Evolutionary conservation across 2,797 vertebrate genomes (phyloP).

Genomic region (Lates japonicus): DNA sequence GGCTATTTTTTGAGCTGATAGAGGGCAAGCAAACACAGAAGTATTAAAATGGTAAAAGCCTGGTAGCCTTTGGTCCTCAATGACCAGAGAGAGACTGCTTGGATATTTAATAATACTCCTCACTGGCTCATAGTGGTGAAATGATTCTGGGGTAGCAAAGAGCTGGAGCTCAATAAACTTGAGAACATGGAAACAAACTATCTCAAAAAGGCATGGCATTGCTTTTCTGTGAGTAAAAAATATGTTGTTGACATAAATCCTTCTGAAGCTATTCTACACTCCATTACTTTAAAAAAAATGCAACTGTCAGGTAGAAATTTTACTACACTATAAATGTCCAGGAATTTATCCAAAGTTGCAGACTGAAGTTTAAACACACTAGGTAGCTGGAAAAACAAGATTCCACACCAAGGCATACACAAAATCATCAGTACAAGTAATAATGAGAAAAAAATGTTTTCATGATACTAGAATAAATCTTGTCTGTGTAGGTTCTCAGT

Average conservation of each 20-base stretch:
- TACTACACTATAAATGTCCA: not conserved
- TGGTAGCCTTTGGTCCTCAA: slow-evolving; percentile 49
- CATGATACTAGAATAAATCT: too few relatives aligned
- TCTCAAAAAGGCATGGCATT: not conserved
- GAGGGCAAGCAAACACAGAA: slow-evolving; percentile 54
- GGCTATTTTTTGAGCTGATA: slow-evolving; percentile 41
- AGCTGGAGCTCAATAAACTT: slow-evolving; percentile 14
- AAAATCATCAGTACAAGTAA: not conserved
- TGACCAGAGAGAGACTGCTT: slow-evolving; percentile 23
- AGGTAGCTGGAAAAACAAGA: not conserved
- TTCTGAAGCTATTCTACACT: not conserved
- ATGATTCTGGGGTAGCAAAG: slow-evolving; percentile 10
- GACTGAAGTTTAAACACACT: too few relatives aligned
- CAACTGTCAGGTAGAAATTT: not conserved
- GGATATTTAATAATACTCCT: slow-evolving; percentile 50
- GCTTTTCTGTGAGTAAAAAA: slow-evolving; percentile 3
- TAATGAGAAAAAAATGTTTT: not conserved
- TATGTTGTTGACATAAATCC: slow-evolving; percentile 25
- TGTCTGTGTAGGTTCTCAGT: too few relatives aligned
- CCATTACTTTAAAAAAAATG: not conserved
- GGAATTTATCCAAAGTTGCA: slow-evolving; percentile 1
- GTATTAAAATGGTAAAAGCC: slow-evolving; percentile 64
- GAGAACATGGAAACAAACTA: not conserved
- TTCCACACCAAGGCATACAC: not conserved
- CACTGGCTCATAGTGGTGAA: slow-evolving; percentile 16